These are phyloP conservation scores for Myrmophylax atrothorax DNA, from an alignment of 2,113 vertebrate genomes.

Conservation along the genomic window DNA sequence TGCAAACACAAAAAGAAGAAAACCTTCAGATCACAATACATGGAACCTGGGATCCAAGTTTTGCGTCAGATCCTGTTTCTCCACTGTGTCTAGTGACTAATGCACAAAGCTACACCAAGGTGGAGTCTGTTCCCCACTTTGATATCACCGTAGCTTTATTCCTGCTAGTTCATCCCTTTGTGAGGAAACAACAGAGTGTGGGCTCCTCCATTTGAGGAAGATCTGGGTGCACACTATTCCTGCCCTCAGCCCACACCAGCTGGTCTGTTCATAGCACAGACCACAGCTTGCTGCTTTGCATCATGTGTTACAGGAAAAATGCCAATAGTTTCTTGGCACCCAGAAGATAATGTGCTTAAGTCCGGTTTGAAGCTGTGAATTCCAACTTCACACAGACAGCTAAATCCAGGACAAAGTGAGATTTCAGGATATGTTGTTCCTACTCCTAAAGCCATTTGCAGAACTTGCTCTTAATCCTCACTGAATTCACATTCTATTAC, in stretches of 20 bases:
- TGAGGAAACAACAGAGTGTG: neutral
- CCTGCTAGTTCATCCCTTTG: neutral
- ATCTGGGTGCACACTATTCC: neutral
- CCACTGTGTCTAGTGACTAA: neutral
- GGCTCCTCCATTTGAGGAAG: neutral
- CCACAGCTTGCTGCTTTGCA: neutral
- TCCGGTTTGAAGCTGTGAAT: neutral
- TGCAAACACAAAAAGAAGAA: neutral
- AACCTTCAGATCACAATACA: neutral
- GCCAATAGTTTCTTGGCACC: neutral
- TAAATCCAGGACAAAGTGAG: constrained; percentile 2
- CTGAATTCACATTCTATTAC: constrained; percentile 9
- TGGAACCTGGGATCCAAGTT: neutral
- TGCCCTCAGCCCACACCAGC: neutral
- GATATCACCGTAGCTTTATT: rapidly evolving
- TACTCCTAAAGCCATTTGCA: neutral
- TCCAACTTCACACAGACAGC: neutral
- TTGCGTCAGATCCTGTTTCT: neutral
- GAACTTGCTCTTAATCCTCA: constrained; percentile 20
- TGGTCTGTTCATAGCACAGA: neutral
- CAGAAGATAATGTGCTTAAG: neutral
- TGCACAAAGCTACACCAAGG: neutral
- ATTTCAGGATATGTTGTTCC: neutral
- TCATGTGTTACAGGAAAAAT: neutral
- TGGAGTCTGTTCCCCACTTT: neutral